Evolutionary conservation across 2,797 vertebrate species (phyloP).

Genomic region (Pelodytes ibericus): DNA sequence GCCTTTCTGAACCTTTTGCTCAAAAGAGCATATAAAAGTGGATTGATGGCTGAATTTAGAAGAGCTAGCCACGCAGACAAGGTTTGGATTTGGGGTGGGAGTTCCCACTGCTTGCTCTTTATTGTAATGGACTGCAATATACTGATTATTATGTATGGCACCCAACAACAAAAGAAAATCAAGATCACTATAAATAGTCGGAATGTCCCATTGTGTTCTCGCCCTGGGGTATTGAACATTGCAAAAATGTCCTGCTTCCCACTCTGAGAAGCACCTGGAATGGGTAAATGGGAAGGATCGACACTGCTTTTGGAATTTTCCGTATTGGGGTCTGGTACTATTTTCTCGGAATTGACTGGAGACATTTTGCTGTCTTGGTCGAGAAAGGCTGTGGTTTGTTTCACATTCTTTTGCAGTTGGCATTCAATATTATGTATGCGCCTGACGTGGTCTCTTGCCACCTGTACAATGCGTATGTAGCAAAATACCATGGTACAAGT

Average conservation of each 20-base stretch:
- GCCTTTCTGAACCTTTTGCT: slow-evolving; percentile 57
- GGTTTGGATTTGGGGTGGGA: slow-evolving; percentile 41
- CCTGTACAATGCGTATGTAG: slow-evolving; percentile 26
- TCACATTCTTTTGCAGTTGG: slow-evolving; percentile 35
- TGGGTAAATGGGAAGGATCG: neutral
- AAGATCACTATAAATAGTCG: slow-evolving; percentile 56
- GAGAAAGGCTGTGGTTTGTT: slow-evolving; percentile 36
- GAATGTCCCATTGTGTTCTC: slow-evolving; percentile 58
- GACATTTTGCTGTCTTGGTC: slow-evolving; percentile 35
- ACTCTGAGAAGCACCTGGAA: slow-evolving; percentile 38
- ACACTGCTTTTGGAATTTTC: slow-evolving; percentile 19
- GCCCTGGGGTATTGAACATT: slow-evolving; percentile 21
- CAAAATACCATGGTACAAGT: neutral
- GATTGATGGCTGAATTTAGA: slow-evolving; percentile 54
- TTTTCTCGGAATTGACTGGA: slow-evolving; percentile 24
- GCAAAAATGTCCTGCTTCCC: slow-evolving; percentile 55
- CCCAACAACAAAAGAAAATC: slow-evolving; percentile 60
- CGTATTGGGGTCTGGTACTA: neutral
- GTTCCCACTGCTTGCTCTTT: slow-evolving; percentile 35
- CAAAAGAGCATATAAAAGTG: slow-evolving; percentile 52
- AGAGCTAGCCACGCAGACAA: slow-evolving; percentile 43
- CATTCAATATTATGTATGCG: neutral
- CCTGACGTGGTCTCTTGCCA: slow-evolving; percentile 40
- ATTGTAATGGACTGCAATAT: slow-evolving; percentile 50
- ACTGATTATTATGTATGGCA: slow-evolving; percentile 43